Percentiles rank a stretch among this genome's conserved stretches.
These are phyloP conservation scores for Misgurnus anguillicaudatus DNA, from an alignment of 2,113 vertebrate species.

Conservation along the genomic window DNA sequence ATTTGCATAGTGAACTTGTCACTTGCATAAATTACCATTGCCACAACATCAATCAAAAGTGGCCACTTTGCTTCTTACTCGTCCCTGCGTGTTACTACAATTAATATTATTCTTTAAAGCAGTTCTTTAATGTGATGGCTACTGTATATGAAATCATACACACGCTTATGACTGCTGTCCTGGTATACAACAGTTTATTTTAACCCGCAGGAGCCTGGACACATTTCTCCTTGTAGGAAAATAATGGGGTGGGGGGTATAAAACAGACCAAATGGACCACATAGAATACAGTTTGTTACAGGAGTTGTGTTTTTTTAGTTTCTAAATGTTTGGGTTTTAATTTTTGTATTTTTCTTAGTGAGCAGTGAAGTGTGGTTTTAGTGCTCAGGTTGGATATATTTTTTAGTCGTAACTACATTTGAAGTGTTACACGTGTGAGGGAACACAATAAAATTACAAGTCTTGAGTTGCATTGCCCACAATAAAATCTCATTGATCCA, in stretches of 20 bases:
- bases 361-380: too few relatives aligned
- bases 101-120: conserved; percentile 78
- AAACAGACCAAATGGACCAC: too few relatives aligned
- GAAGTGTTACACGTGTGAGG: too few relatives aligned
- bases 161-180: conserved; percentile 36
- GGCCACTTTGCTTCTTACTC: conserved; percentile 61
- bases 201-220: background rate
- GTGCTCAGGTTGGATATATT: too few relatives aligned
- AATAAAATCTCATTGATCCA: too few relatives aligned
- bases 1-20: conserved; percentile 84
- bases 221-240: background rate
- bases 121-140: conserved; percentile 72
- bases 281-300: too few relatives aligned
- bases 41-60: conserved; percentile 81
- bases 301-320: too few relatives aligned
- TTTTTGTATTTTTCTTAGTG: too few relatives aligned
- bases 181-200: background rate
- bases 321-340: too few relatives aligned
- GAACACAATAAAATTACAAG: too few relatives aligned
- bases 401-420: too few relatives aligned
- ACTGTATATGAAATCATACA: conserved; percentile 72
- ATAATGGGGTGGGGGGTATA: background rate
- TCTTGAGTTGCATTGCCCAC: too few relatives aligned
- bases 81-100: conserved; percentile 75
- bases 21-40: conserved; percentile 80